Evolutionary conservation across 2,113 vertebrate genomes (phyloP), one percentile per base, ranked within the genome.

Genomic region (Ascaphus truei): DNA sequence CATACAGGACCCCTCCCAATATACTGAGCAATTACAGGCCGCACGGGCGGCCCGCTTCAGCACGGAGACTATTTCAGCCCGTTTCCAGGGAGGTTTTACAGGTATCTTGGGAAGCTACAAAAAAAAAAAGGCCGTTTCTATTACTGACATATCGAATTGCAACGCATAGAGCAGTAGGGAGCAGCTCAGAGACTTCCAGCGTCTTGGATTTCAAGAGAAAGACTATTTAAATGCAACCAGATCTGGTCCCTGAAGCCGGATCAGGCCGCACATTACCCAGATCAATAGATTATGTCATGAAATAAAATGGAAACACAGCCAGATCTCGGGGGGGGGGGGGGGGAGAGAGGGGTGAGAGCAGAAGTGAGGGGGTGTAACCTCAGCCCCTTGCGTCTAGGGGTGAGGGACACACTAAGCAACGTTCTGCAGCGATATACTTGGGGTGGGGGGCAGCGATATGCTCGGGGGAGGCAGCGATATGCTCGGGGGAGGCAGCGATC

Each of bases 131-230:
- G n/a, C 41, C 16, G 3, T 45, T 45, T 22, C 18, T n/a, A n/a
- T 57, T 12, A 23, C 7, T 4, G 9, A 9, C 7, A 23, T 11
- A 26, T 39, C 22, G 1, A 15, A 11, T 39, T 39, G 56, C 56
- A 41, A 13, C 7, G 5, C 20, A 3, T 11, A 15, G 22, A 26
- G 5, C 16, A n/a, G 26, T 20, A 1, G 10, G 33, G 56, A 22
- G 33, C 11, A 8, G 33, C 18, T 9, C 5, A 2, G 56, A 33
- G 34, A 22, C 56, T 23, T 15, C 5, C 56, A 53, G 25, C 12
- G 56, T 23, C 39, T 59, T 59, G 56, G 56, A 34, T 59, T 59
- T 59, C 56, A 59, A 15, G 34, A 15, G 22, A 59, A 59, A 39
- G 36, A 3, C 56, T 59, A 37, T 59, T 39, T 59, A 59, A 41